phyloP scores from a whole-genome alignment of 2,113 vertebrate genomes.

The Equus quagga region DNA sequence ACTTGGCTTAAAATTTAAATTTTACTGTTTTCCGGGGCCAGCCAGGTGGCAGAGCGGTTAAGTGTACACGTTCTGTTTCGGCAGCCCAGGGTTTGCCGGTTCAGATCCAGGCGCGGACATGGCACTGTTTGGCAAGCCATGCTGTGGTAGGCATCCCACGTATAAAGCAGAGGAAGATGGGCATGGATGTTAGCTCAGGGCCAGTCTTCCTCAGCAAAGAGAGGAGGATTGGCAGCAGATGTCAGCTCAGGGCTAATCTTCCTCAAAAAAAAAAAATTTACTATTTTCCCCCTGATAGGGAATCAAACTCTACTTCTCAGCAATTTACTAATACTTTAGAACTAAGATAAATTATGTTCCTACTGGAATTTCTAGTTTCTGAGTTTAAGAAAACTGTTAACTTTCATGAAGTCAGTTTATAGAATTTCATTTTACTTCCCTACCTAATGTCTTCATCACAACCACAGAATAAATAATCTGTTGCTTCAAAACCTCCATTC shows the following conservation, averaged over 20 bases:
- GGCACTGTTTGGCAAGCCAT: too few species aligned
- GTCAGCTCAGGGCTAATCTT: too few species aligned
- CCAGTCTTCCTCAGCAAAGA: too few species aligned
- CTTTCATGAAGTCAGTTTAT: background rate
- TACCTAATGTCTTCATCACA: background rate
- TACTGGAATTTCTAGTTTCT: background rate
- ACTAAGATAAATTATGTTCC: background rate
- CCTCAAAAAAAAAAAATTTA: background rate
- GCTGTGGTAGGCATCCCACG: too few species aligned
- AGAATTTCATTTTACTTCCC: constrained; percentile 8
- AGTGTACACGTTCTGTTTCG: too few species aligned
- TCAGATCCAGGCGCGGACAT: too few species aligned
- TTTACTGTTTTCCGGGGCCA: background rate
- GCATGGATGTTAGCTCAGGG: too few species aligned
- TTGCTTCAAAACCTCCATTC: constrained; percentile 36
- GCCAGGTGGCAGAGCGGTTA: too few species aligned
- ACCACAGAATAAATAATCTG: background rate
- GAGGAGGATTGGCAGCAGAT: too few species aligned
- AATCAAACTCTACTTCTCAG: background rate
- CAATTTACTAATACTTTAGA: background rate
- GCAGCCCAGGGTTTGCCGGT: too few species aligned
- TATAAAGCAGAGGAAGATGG: too few species aligned
- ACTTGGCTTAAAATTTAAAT: background rate
- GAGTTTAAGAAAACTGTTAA: background rate
- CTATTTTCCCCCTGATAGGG: background rate